Conservation (phyloP, 2,113 vertebrate genomes). For the Thamnophis sirtalis region DNA sequence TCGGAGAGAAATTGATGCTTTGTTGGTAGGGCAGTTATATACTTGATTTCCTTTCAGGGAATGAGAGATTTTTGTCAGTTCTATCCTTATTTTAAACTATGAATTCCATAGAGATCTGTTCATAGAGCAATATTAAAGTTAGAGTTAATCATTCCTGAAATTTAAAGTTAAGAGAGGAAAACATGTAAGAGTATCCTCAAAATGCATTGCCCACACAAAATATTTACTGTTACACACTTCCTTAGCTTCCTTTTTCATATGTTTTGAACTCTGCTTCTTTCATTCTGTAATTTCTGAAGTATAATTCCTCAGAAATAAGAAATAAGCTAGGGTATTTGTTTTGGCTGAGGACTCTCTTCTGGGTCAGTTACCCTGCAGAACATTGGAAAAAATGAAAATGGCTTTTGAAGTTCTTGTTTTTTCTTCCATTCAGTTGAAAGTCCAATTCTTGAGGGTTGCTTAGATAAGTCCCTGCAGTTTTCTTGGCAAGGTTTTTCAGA, state of each 20-base stretch:
- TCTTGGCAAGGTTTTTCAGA: background rate
- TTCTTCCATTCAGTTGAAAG: background rate
- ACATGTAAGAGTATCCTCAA: background rate
- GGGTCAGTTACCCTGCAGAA: background rate
- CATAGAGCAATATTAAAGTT: background rate
- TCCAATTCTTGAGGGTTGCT: background rate
- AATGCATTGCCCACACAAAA: background rate
- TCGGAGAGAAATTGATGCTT: background rate
- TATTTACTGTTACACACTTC: background rate
- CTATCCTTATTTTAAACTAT: background rate
- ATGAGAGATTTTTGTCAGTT: constrained; percentile 10
- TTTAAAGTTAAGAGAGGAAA: background rate
- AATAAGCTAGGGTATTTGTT: background rate
- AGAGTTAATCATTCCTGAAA: background rate
- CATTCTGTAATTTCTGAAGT: too few relatives aligned
- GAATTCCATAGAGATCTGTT: background rate
- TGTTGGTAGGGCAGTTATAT: constrained; percentile 1
- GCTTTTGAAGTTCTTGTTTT: background rate
- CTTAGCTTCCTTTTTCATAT: background rate
- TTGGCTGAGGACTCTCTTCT: background rate
- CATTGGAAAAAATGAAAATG: background rate
- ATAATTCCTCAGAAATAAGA: background rate
- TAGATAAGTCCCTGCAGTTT: background rate
- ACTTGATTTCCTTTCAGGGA: background rate
- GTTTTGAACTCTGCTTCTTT: background rate